Conservation (phyloP, 2,797 vertebrate species). For the Crenichthys baileyi region DNA sequence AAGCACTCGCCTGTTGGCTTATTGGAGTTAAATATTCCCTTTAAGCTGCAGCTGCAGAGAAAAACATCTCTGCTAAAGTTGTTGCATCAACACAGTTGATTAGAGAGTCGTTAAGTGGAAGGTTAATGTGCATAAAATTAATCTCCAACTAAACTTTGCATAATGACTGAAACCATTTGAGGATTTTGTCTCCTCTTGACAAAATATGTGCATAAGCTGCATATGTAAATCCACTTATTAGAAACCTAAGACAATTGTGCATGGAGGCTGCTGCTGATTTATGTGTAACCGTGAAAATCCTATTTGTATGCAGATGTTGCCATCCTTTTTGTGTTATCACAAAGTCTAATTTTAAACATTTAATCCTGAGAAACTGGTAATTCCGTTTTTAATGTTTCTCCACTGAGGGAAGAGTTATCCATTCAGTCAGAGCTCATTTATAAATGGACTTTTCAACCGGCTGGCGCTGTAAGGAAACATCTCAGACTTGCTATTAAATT, state of each 20-base stretch:
- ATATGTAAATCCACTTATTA: not conserved
- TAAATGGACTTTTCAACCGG: conserved; percentile 41
- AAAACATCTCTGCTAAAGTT: conserved; percentile 27
- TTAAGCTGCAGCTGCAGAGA: conserved; percentile 16
- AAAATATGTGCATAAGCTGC: conserved; percentile 1
- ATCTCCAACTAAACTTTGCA: conserved; percentile 32
- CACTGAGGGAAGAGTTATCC: conserved; percentile 7
- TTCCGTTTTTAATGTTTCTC: conserved; percentile 13
- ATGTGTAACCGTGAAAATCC: not conserved
- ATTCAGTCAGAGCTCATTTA: conserved; percentile 21
- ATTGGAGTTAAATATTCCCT: conserved; percentile 30
- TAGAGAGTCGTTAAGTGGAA: conserved; percentile 30
- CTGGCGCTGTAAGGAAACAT: not conserved
- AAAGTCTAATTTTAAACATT: conserved; percentile 19
- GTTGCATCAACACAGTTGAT: conserved; percentile 38
- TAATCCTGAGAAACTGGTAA: not conserved
- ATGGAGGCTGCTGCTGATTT: not conserved
- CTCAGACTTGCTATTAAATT: conserved; percentile 37
- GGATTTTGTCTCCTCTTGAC: conserved; percentile 5
- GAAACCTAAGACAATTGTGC: not conserved
- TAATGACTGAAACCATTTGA: conserved; percentile 19
- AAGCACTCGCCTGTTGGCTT: conserved; percentile 47
- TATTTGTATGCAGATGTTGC: not conserved
- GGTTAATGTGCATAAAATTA: conserved; percentile 36
- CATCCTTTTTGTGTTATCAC: not conserved